Evolutionary conservation across 2,797 vertebrate species (phyloP).

Genomic region (Erpetoichthys calabaricus): DNA sequence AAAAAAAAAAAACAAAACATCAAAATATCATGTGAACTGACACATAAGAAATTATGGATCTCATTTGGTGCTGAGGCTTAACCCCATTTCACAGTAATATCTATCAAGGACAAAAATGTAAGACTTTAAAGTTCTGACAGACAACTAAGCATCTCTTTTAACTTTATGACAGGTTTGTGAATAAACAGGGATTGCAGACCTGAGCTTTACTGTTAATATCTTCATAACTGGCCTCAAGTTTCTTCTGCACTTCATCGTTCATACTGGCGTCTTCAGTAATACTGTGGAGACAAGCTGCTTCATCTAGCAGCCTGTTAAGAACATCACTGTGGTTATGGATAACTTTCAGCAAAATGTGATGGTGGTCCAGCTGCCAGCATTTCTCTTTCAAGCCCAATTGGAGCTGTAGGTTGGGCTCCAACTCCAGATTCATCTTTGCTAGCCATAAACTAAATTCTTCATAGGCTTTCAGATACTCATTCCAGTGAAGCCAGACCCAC

Average conservation of each 20-base stretch:
- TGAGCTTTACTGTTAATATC: conserved; percentile 53
- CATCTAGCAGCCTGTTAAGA: conserved; percentile 74
- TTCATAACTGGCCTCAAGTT: conserved; percentile 60
- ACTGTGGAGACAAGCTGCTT: conserved; percentile 60
- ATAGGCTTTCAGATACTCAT: conserved; percentile 74
- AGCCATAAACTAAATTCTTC: conserved; percentile 77
- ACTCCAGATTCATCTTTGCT: conserved; percentile 45
- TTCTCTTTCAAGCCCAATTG: conserved; percentile 81
- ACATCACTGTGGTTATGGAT: conserved; percentile 54
- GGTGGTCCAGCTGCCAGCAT: conserved; percentile 76
- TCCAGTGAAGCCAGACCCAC: conserved; percentile 97
- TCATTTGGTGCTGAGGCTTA: no score
- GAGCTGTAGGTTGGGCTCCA: conserved; percentile 62
- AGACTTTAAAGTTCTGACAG: no score
- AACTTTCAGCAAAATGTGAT: conserved; percentile 60
- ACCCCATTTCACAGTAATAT: no score
- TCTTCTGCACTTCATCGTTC: conserved; percentile 54
- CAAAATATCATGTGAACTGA: no score
- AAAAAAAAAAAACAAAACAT: no score
- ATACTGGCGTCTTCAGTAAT: conserved; percentile 76
- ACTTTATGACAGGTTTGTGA: no score
- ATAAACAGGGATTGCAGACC: conserved; percentile 39
- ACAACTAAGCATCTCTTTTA: no score
- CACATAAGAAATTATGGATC: no score
- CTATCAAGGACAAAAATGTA: no score